These are phyloP conservation scores for Scomberomorus guttatus DNA, from an alignment of 2,797 vertebrate genomes.

Conservation along the genomic window DNA sequence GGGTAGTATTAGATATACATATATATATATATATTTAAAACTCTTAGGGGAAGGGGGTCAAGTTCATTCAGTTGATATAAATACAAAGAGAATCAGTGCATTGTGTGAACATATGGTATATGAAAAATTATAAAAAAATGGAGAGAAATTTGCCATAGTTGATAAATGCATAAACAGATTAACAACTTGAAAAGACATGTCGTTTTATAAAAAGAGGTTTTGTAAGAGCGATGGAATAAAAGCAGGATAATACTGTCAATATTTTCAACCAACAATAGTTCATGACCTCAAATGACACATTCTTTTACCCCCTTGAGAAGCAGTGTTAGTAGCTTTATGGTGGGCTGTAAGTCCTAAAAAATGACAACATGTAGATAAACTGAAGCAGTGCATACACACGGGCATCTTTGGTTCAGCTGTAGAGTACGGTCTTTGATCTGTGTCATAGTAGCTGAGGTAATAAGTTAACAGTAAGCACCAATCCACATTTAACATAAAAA, in stretches of 20 bases:
- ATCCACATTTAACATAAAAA: slow-evolving; percentile 77
- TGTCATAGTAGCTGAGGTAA: slow-evolving; percentile 91
- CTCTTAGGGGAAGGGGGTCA: slow-evolving; percentile 40
- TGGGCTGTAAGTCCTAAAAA: slow-evolving; percentile 31
- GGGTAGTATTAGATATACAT: slow-evolving; percentile 38
- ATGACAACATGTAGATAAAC: slow-evolving; percentile 51
- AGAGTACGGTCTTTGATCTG: slow-evolving; percentile 64
- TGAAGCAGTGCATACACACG: slow-evolving; percentile 75
- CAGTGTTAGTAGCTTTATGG: slow-evolving; percentile 77
- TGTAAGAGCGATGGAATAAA: slow-evolving; percentile 49
- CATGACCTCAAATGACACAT: slow-evolving; percentile 34
- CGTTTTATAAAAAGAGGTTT: slow-evolving; percentile 42
- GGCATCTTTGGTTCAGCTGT: slow-evolving; percentile 87
- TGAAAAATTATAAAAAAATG: slow-evolving; percentile 21
- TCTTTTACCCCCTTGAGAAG: slow-evolving; percentile 51
- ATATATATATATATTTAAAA: slow-evolving; percentile 29
- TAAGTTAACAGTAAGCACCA: slow-evolving; percentile 95
- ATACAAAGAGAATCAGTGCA: slow-evolving; percentile 85
- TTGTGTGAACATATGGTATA: slow-evolving; percentile 57
- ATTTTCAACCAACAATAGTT: slow-evolving; percentile 35
- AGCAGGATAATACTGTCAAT: slow-evolving; percentile 59
- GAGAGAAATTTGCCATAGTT: slow-evolving; percentile 32
- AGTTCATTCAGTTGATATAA: slow-evolving; percentile 76
- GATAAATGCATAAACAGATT: slow-evolving; percentile 52
- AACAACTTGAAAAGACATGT: slow-evolving; percentile 26